Conservation (phyloP, 2,113 vertebrate species). For the Esox niger region DNA sequence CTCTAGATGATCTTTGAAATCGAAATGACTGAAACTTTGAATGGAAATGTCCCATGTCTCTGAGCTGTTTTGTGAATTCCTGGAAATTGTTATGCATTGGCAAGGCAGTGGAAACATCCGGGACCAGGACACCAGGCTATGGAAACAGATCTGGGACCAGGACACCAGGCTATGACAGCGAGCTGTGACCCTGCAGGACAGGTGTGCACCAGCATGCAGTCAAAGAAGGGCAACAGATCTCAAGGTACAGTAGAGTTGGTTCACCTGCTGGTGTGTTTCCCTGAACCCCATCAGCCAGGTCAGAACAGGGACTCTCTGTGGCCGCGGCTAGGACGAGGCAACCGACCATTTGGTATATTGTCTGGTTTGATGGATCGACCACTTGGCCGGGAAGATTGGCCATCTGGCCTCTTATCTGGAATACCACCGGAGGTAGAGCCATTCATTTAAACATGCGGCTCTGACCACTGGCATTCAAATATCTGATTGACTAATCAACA, state of each 20-base stretch:
- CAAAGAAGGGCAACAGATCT: constrained; percentile 18
- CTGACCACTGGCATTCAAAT: not conserved
- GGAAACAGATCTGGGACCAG: too few relatives aligned
- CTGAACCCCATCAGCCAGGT: constrained; percentile 66
- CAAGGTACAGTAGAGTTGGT: not conserved
- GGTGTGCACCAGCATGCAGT: constrained; percentile 37
- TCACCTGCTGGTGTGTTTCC: constrained; percentile 67
- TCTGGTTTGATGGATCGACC: too few relatives aligned
- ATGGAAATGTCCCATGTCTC: too few relatives aligned
- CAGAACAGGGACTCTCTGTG: constrained; percentile 70
- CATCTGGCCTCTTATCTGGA: constrained; percentile 71
- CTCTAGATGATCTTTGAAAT: too few relatives aligned
- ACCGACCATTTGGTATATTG: constrained; percentile 60
- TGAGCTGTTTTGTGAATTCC: too few relatives aligned
- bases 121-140: too few relatives aligned
- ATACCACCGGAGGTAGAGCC: constrained; percentile 58
- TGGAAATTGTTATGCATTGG: too few relatives aligned
- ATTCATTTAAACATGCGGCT: too few relatives aligned
- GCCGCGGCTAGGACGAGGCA: constrained; percentile 45
- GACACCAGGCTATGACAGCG: too few relatives aligned
- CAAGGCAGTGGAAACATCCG: too few relatives aligned
- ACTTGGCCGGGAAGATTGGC: constrained; percentile 63
- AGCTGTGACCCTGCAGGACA: constrained; percentile 26
- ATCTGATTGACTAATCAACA: not conserved
- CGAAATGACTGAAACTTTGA: too few relatives aligned